Evolutionary conservation across 1,140 invertebrate genomes (phyloP), one percentile per base, ranked within the genome.

Genomic region (Drosophila parvula): DNA sequence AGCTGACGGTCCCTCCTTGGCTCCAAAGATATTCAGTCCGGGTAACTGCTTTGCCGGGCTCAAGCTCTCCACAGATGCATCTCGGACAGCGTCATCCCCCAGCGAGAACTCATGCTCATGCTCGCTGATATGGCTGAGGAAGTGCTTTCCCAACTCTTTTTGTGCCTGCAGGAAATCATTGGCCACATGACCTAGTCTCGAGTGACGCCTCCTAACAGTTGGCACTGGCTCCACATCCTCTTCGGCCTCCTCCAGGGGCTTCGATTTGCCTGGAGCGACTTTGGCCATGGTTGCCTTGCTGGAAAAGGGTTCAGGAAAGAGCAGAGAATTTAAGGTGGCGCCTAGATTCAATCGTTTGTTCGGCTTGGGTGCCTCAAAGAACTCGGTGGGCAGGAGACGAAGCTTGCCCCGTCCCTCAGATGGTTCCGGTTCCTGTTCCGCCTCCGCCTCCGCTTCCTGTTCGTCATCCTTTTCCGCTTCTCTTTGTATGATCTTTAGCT

Each of bases 261-360:
- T 80, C 9, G 36, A 12, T 18, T 40, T 60, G 8, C 4, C 45
- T 9, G 27, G 18, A 11, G 8, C 28, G 8, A 12, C 50, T 28
- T 90, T 76, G 36, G 59, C 59, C 34, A 68, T 53, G 41, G 59
- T 75, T 7, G 56, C 75, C 38, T 83, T 89, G 51, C 55, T 84
- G 48, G 84, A 79, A 50, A 90, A 91, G 16, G 85, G 86, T 55
- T 91, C 86, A 0, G 90, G 83, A 30, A 91, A 91, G 3, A 90
- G 73, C n/a, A 91, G 41, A 0, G 84, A 80, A 11, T 91, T 91
- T 8, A 91, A 56, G 0, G 83, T 84, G 40, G 79, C 77, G 1
- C 90, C 86, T 8, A 89, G 38, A 41, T 80, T 89, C 34, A 88
- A 47, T 1, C 55, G 70, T 16, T 77, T 77, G 1, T 6, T 40